Evolutionary conservation across 2,113 vertebrate genomes (phyloP).

Genomic region (Phoenicopterus ruber): DNA sequence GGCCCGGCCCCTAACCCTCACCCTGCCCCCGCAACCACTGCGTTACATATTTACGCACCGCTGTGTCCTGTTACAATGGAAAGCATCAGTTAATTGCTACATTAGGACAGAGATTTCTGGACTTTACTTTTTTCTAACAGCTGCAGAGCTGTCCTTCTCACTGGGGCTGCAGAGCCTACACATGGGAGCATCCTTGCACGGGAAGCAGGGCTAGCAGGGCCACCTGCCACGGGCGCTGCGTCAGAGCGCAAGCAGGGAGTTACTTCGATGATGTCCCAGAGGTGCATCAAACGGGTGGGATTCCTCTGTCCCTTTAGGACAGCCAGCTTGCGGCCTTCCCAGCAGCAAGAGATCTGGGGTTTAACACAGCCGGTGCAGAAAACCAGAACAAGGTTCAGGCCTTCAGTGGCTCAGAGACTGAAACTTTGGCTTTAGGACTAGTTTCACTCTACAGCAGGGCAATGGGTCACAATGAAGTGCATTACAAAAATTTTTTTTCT

Average conservation of each 20-base stretch:
- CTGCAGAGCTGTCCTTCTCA: background rate
- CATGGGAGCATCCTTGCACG: background rate
- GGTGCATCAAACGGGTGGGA: background rate
- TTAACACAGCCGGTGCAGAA: background rate
- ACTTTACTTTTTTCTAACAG: background rate
- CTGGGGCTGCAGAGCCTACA: background rate
- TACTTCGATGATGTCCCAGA: background rate
- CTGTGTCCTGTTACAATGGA: background rate
- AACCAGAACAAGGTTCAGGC: background rate
- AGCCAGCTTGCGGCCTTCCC: no score
- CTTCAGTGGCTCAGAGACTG: background rate
- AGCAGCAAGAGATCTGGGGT: background rate
- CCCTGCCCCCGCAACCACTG: background rate
- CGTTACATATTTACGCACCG: accelerated
- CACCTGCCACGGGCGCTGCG: accelerated
- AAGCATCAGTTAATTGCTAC: background rate
- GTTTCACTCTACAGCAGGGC: background rate
- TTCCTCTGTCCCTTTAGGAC: background rate
- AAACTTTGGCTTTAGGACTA: background rate
- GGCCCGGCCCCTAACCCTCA: accelerated
- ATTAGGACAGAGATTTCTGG: background rate
- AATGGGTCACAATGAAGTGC: no score
- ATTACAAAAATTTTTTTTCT: background rate
- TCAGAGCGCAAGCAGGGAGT: background rate
- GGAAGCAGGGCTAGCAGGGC: background rate